Conservation (phyloP, 2,113 vertebrate species). For the Miniopterus natalensis region DNA sequence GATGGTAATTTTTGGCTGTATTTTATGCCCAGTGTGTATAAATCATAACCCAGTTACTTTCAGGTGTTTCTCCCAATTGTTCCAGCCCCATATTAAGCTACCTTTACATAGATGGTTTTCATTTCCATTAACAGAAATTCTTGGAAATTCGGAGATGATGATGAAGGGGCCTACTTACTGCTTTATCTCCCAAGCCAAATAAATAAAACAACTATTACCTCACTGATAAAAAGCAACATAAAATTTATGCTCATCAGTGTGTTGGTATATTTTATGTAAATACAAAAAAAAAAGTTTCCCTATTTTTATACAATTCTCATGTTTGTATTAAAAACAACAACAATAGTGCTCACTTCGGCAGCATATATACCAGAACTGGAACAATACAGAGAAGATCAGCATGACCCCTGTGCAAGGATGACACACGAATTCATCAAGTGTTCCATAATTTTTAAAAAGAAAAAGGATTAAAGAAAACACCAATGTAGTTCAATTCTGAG, state of each 20-base stretch:
- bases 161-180: neutral
- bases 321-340: neutral
- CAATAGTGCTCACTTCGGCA: neutral
- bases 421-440: neutral
- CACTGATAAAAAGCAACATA: neutral
- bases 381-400: neutral
- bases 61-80: neutral
- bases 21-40: neutral
- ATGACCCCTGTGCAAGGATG: neutral
- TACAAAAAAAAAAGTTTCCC: neutral
- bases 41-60: neutral
- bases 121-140: constrained; percentile 43
- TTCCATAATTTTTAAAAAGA: neutral
- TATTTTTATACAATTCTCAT: neutral
- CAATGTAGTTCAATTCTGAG: neutral
- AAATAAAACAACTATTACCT: neutral
- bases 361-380: neutral
- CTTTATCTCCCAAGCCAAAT: neutral
- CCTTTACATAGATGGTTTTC: neutral
- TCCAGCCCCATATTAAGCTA: neutral
- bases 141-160: neutral
- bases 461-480: neutral
- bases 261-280: neutral
- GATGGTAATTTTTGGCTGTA: neutral
- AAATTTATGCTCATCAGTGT: neutral